phyloP scores from a whole-genome alignment of 2,797 vertebrate genomes.

The Somateria mollissima region DNA sequence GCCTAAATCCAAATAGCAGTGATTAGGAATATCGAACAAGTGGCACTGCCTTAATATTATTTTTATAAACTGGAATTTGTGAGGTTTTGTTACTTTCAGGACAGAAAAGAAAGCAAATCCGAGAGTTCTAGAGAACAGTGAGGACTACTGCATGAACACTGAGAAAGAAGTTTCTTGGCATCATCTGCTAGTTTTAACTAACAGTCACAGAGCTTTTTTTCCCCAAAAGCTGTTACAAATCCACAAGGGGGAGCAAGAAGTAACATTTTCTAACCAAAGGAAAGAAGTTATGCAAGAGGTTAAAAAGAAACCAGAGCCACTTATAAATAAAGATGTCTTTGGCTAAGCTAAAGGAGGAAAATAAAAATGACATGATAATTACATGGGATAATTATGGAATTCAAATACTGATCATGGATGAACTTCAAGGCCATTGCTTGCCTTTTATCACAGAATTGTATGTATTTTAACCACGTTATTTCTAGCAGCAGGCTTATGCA shows the following conservation, averaged over 20 bases:
- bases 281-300: not conserved
- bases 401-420: not conserved
- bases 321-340: not conserved
- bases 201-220: not conserved
- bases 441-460: not conserved
- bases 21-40: fast-evolving
- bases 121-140: not conserved
- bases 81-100: not conserved
- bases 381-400: not conserved
- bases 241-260: slow-evolving; percentile 34
- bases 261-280: not conserved
- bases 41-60: fast-evolving
- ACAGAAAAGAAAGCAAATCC: not conserved
- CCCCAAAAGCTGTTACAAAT: not conserved
- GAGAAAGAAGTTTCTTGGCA: not conserved
- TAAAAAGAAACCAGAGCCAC: not conserved
- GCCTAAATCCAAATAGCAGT: not conserved
- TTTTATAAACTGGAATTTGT: no score
- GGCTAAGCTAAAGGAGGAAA: not conserved
- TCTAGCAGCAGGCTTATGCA: not conserved
- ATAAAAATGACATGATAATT: not conserved
- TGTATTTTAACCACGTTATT: not conserved
- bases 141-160: not conserved
- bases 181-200: no score
- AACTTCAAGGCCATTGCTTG: not conserved